Evolutionary conservation across 2,888 invertebrate species (phyloP), one percentile per base, ranked within the genome.

Genomic region (Metacarcinus magister): DNA sequence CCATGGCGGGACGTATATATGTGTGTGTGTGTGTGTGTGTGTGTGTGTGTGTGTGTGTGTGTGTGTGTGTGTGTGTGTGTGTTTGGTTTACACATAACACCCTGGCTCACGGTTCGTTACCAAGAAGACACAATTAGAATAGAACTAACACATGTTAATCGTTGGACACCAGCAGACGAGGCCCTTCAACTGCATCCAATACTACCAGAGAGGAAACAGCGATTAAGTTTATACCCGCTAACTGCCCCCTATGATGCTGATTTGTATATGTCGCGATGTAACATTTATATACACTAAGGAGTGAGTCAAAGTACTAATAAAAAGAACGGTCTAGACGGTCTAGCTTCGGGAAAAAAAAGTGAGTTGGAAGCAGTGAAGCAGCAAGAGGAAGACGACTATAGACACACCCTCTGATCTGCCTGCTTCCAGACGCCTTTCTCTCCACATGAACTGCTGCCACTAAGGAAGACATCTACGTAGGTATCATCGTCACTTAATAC

Each of bases 21-120:
- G 92, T 92, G 92, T 92, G 46, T 92, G 46, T 92, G 92, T 92
- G 46, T 92, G 46, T 93, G 93, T 43, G 28, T 93, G 60, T 93
- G 60, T 93, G 44, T 67, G 67, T 93, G 67, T 67, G 67, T 67
- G 39, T 67, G 67, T 39, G 93, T 93, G 32, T 93, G 67, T 67
- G 67, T 67, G 67, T 67, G 7, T 67, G 67, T 67, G 67, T 67
- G 67, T 67, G 54, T 67, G 67, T 67, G 67, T 67, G 10, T 16
- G 10, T 67, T 19, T 16, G 67, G 23, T 1, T 67, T 5, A 23
- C 23, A 67, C 67, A 67, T 67, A n/a, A 23, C 67, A 1, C 19
- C 19, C 67, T 67, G 67, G 23, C 67, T 67, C 67, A 67, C 67
- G 67, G 23, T 67, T 67, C 67, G 67, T 16, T 67, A 67, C 67